Evolutionary conservation across 2,888 invertebrate species (phyloP).

Genomic region (Leptinotarsa juncta): DNA sequence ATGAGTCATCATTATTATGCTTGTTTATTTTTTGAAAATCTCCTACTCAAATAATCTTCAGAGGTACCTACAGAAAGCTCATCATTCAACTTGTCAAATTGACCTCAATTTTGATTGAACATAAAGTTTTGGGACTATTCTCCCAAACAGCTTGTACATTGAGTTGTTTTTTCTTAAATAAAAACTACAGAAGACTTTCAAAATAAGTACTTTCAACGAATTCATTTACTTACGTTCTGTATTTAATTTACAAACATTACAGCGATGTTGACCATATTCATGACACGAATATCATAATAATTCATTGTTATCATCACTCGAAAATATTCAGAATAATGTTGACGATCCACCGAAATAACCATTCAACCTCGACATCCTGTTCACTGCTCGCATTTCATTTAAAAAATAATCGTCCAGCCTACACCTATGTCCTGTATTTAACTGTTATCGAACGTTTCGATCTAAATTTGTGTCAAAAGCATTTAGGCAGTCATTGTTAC

Average conservation of each 20-base stretch:
- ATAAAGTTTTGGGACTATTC: no score
- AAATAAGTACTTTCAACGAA: no score
- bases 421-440: slow-evolving; percentile 41
- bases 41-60: no score
- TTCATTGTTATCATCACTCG: neutral
- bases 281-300: neutral
- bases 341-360: slow-evolving; percentile 19
- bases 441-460: slow-evolving; percentile 38
- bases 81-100: no score
- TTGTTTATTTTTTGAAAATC: no score
- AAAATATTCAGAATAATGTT: slow-evolving; percentile 12
- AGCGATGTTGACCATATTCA: neutral
- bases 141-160: no score
- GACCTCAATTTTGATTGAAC: no score
- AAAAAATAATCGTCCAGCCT: slow-evolving; percentile 35
- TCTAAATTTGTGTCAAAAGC: slow-evolving; percentile 43
- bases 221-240: neutral
- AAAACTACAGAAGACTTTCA: no score
- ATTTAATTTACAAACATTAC: neutral
- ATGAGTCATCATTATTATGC: no score
- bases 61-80: no score
- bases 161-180: no score
- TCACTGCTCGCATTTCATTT: slow-evolving; percentile 27
- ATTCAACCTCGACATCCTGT: slow-evolving; percentile 37
- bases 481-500: slow-evolving; percentile 41